Evolutionary conservation across 2,113 vertebrate species (phyloP).

Genomic region (Pristiophorus japonicus): DNA sequence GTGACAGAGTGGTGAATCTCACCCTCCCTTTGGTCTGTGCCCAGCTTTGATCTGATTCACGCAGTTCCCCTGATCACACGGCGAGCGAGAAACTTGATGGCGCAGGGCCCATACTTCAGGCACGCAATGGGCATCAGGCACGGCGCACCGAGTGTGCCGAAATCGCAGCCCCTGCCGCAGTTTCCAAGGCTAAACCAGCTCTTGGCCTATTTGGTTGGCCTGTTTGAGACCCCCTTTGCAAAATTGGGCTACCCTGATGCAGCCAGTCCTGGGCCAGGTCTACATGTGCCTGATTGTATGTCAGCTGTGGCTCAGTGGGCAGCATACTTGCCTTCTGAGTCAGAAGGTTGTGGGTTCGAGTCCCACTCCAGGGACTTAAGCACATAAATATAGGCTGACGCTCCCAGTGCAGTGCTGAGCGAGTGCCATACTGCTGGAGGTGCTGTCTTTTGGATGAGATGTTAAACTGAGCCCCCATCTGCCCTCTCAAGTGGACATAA

Average conservation of each 20-base stretch:
- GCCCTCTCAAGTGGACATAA: no score
- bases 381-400: no score
- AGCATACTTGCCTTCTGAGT: no score
- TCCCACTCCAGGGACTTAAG: no score
- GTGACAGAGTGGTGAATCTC: not conserved
- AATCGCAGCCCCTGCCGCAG: not conserved
- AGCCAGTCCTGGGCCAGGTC: no score
- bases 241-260: not conserved
- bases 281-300: no score
- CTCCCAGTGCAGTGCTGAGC: no score
- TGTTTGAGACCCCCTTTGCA: not conserved
- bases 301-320: rapidly evolving
- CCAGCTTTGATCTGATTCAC: not conserved
- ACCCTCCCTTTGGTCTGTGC: not conserved
- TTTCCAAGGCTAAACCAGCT: not conserved
- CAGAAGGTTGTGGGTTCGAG: no score
- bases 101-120: not conserved
- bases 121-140: not conserved
- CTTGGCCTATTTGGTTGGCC: not conserved
- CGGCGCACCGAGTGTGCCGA: not conserved
- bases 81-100: not conserved
- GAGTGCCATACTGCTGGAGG: no score
- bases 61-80: not conserved
- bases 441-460: no score
- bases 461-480: no score